These are phyloP conservation scores for Ceryle rudis DNA, from an alignment of 2,797 vertebrate species.

Conservation along the genomic window DNA sequence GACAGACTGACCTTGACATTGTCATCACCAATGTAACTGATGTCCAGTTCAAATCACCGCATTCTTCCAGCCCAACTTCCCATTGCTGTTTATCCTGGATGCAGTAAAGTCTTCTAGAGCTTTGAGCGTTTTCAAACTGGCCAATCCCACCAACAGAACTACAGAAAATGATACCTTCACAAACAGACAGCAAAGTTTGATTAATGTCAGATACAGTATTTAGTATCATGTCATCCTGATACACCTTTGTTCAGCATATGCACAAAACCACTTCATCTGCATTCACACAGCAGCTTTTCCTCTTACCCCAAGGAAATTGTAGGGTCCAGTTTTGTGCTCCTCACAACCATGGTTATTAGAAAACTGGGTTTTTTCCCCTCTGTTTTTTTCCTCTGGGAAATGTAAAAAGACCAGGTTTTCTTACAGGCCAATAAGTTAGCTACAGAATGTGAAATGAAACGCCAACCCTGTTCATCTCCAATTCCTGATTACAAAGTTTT, in stretches of 20 bases:
- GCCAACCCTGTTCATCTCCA: not conserved
- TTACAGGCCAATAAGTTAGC: not conserved
- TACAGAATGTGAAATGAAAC: not conserved
- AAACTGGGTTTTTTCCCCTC: rapidly evolving
- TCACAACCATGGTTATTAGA: not conserved
- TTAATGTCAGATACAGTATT: not conserved
- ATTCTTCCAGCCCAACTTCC: not conserved
- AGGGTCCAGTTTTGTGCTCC: not conserved
- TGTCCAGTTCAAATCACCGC: not conserved
- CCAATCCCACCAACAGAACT: not conserved
- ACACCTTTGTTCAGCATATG: not conserved
- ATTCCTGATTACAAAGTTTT: not conserved
- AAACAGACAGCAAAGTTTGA: not conserved
- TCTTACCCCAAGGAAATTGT: not conserved
- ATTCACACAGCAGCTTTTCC: not conserved
- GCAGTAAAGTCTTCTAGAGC: not conserved
- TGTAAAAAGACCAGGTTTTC: not conserved
- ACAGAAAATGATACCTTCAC: not conserved
- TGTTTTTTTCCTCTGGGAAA: not conserved
- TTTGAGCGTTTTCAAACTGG: not conserved
- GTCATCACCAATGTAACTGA: not conserved
- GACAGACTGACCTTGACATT: not conserved
- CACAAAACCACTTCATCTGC: not conserved
- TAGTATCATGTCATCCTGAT: not conserved
- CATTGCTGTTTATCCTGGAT: not conserved